phyloP scores from a whole-genome alignment of 2,888 invertebrate genomes.

The Labia minor region DNA sequence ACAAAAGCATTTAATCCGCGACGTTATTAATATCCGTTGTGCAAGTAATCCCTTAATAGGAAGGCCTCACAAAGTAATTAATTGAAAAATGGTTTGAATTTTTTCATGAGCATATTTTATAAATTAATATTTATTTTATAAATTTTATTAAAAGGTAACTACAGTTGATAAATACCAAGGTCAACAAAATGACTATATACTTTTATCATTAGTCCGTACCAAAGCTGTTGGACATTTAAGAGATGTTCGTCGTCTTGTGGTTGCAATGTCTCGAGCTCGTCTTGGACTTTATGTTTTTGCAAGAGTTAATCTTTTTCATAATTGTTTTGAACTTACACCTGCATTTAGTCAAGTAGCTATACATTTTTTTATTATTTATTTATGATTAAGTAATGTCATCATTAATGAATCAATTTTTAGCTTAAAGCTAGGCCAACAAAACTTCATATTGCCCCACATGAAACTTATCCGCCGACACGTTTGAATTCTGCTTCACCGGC shows the following conservation, averaged over 20 bases:
- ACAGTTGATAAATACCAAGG: constrained; percentile 99
- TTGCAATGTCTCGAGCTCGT: constrained; percentile 95
- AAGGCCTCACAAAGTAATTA: constrained; percentile 66
- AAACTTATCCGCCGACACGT: constrained; percentile 65
- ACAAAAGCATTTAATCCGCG: constrained; percentile 92
- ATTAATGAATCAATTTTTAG: constrained; percentile 39
- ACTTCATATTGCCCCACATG: constrained; percentile 67
- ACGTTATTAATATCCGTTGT: constrained; percentile 88
- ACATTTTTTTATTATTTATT: constrained; percentile 19
- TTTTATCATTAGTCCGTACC: constrained; percentile 90
- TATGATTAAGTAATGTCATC: not conserved
- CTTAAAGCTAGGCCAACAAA: constrained; percentile 70
- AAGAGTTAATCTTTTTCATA: constrained; percentile 80
- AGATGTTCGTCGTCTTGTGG: constrained; percentile 90
- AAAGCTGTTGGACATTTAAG: constrained; percentile 95
- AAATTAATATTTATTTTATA: not conserved
- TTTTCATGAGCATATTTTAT: not conserved
- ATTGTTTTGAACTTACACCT: constrained; percentile 93
- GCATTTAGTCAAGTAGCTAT: constrained; percentile 73
- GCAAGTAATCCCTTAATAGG: constrained; percentile 92
- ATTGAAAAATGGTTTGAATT: too few relatives aligned
- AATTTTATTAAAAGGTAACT: constrained; percentile 48
- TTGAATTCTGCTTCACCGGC: constrained; percentile 36
- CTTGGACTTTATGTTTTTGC: constrained; percentile 95
- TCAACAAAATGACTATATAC: constrained; percentile 97